phyloP scores from a whole-genome alignment of 2,888 invertebrate genomes.

The Andrena camellia region DNA sequence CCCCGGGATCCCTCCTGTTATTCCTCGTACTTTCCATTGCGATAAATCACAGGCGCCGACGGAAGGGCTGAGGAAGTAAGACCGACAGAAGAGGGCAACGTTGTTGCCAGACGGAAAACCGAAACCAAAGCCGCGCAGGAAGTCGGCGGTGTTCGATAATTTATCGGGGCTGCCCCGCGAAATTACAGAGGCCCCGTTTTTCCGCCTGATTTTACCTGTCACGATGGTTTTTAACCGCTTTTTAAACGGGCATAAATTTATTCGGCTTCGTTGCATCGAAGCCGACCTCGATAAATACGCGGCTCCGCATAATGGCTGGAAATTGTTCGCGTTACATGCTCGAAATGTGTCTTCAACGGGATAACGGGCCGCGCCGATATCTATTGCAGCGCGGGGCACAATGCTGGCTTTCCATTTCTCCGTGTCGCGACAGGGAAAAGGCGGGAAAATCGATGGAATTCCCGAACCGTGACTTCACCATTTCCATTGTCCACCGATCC shows the following conservation, averaged over 20 bases:
- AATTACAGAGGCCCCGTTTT: constrained; percentile 41
- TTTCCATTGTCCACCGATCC: constrained; percentile 30
- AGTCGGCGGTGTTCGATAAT: constrained; percentile 65
- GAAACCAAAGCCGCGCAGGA: constrained; percentile 51
- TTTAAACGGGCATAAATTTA: constrained; percentile 40
- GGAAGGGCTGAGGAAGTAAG: constrained; percentile 78
- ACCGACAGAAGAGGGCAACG: constrained; percentile 63
- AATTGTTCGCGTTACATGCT: constrained; percentile 21
- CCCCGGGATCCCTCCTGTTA: constrained; percentile 79
- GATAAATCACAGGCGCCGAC: constrained; percentile 83
- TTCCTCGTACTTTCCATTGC: constrained; percentile 84
- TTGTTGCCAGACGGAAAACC: constrained; percentile 63
- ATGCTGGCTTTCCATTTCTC: constrained; percentile 23
- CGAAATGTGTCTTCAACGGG: constrained; percentile 43
- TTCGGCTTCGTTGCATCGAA: neutral
- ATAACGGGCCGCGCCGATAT: constrained; percentile 48
- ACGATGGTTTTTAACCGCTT: constrained; percentile 31
- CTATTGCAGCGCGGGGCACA: constrained; percentile 25
- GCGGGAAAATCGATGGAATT: constrained; percentile 20
- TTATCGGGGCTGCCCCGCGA: constrained; percentile 48
- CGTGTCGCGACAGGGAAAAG: constrained; percentile 19
- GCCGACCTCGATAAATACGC: constrained; percentile 38
- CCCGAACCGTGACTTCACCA: constrained; percentile 28
- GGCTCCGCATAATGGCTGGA: constrained; percentile 20
- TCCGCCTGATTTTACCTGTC: constrained; percentile 27